Percentiles rank a stretch among this genome's conserved stretches.
These are phyloP conservation scores for Lottia scabra DNA, from an alignment of 2,888 invertebrate species.

Conservation along the genomic window DNA sequence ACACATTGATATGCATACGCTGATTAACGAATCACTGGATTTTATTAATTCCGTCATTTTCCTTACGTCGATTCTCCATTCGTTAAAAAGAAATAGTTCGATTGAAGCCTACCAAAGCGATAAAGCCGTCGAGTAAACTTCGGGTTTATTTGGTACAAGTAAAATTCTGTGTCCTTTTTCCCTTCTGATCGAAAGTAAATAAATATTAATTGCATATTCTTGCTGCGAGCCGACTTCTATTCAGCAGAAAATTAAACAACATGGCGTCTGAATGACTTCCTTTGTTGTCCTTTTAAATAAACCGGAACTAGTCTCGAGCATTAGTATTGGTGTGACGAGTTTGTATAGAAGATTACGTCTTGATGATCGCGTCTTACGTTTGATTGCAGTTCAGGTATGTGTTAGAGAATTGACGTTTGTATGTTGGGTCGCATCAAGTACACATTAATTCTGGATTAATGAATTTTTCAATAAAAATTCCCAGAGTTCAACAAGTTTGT, in stretches of 20 bases:
- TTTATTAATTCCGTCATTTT: too few species aligned
- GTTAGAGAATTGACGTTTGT: not conserved
- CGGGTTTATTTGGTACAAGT: not conserved
- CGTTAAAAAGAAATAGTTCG: not conserved
- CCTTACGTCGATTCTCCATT: too few species aligned
- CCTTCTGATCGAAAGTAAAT: not conserved
- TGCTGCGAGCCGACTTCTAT: not conserved
- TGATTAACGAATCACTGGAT: too few species aligned
- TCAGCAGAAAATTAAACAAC: not conserved
- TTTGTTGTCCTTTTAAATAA: not conserved
- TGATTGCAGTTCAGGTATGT: not conserved
- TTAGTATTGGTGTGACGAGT: not conserved
- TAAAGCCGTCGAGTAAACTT: not conserved
- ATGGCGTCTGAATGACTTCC: not conserved
- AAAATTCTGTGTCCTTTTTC: not conserved
- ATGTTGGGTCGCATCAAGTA: too few species aligned
- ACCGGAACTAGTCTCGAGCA: conserved; percentile 4
- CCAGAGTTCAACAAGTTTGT: too few species aligned
- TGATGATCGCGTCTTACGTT: not conserved
- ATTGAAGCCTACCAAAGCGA: not conserved
- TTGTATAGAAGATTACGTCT: not conserved
- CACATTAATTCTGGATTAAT: too few species aligned
- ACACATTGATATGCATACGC: too few species aligned
- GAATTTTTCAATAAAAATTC: too few species aligned
- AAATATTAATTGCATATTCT: conserved; percentile 3